Evolutionary conservation across 2,113 vertebrate genomes (phyloP).

Genomic region (Cyphomyrus discorhynchus): DNA sequence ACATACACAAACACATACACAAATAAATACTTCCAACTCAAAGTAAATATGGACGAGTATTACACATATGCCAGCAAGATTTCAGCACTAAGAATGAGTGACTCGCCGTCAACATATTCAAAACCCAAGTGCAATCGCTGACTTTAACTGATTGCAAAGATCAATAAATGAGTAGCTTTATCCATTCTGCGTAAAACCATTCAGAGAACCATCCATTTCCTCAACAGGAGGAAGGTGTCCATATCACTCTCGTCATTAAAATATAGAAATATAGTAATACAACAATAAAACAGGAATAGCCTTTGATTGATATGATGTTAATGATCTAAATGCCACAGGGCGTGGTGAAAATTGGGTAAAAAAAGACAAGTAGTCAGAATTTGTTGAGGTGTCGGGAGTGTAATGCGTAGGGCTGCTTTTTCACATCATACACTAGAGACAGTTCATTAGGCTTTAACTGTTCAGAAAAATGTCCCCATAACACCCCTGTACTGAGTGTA

Average conservation of each 20-base stretch:
- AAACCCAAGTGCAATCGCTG: not conserved
- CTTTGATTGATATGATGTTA: not conserved
- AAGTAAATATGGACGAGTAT: not conserved
- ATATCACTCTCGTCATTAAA: not conserved
- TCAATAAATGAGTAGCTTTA: not conserved
- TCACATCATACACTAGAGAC: constrained; percentile 2
- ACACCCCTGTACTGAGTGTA: not conserved
- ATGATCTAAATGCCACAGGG: not conserved
- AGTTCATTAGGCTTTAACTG: not conserved
- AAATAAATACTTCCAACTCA: constrained; percentile 7
- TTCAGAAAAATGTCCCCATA: not conserved
- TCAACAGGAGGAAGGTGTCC: not conserved
- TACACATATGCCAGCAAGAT: not conserved
- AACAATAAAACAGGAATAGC: not conserved
- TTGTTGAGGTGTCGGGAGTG: not conserved
- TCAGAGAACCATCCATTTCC: not conserved
- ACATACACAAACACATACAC: not conserved
- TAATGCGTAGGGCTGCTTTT: not conserved
- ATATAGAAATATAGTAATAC: not conserved
- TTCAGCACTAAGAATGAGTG: not conserved
- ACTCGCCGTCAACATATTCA: not conserved
- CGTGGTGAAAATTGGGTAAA: not conserved
- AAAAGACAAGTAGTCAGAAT: not conserved
- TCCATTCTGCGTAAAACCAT: not conserved
- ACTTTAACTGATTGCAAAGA: not conserved